A percentile compares a stretch with the other conserved stretches of the same genome.
Evolutionary conservation across 2,113 vertebrate genomes (phyloP).

Genomic region (Australoheros scitulus): DNA sequence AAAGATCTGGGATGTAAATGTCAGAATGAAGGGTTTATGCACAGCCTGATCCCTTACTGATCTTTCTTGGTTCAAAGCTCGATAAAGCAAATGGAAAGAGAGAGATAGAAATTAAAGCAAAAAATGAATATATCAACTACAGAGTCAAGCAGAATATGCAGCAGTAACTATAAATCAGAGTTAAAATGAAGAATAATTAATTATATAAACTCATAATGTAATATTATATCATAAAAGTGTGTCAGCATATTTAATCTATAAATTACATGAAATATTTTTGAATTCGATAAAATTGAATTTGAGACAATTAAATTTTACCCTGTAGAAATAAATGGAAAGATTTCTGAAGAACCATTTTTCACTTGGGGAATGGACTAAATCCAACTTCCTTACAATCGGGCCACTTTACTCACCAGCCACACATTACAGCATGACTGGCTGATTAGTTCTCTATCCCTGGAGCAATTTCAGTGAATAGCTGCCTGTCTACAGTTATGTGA

Average conservation of each 20-base stretch:
- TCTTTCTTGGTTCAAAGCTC: conserved; percentile 3
- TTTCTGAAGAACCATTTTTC: neutral
- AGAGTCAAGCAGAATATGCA: neutral
- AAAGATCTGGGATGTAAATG: conserved; percentile 9
- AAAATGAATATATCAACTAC: neutral
- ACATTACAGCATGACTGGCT: conserved; percentile 3
- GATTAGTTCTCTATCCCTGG: conserved; percentile 8
- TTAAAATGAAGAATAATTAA: conserved; percentile 13
- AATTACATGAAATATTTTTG: neutral
- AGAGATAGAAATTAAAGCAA: neutral
- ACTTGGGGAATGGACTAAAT: neutral
- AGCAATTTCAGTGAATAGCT: neutral
- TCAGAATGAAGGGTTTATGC: conserved; percentile 9
- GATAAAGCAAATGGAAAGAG: neutral
- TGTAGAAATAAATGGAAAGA: neutral
- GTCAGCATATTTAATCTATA: neutral
- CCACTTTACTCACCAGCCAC: neutral
- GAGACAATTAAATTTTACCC: neutral
- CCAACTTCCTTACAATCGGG: neutral
- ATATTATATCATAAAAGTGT: conserved; percentile 2
- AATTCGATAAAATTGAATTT: neutral
- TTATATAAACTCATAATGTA: neutral
- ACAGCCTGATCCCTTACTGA: conserved; percentile 5
- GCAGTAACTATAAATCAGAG: neutral
- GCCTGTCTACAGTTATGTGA: neutral